These are phyloP conservation scores for Conus betulinus DNA, from an alignment of 1,140 invertebrate genomes.

Conservation along the genomic window DNA sequence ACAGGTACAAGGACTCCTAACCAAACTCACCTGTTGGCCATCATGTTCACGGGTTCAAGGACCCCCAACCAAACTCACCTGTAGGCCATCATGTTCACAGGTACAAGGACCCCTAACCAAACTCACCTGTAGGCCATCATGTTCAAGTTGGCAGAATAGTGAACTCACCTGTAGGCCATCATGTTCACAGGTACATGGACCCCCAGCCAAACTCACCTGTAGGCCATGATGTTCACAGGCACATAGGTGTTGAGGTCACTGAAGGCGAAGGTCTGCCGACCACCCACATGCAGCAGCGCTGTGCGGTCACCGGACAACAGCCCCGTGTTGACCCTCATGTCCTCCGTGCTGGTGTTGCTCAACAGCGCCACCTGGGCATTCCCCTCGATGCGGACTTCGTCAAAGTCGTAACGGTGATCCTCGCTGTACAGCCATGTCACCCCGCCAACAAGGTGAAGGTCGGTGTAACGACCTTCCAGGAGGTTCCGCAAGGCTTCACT, in stretches of 20 bases:
- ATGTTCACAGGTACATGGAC: too few relatives aligned
- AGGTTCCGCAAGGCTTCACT: constrained; percentile 42
- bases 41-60: too few relatives aligned
- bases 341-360: constrained; percentile 54
- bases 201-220: constrained; percentile 50
- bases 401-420: constrained; percentile 53
- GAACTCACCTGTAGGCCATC: too few relatives aligned
- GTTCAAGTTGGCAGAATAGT: too few relatives aligned
- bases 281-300: constrained; percentile 63
- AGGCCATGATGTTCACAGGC: constrained; percentile 64
- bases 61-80: too few relatives aligned
- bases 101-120: too few relatives aligned
- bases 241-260: constrained; percentile 61
- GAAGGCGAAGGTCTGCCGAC: constrained; percentile 59
- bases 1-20: too few relatives aligned
- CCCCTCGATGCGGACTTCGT: constrained; percentile 54
- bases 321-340: constrained; percentile 48
- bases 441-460: constrained; percentile 58
- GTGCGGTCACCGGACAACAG: constrained; percentile 58
- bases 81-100: too few relatives aligned
- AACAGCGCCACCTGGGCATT: constrained; percentile 64
- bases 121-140: too few relatives aligned
- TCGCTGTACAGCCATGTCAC: constrained; percentile 64
- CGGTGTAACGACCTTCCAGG: constrained; percentile 53
- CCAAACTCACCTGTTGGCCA: too few relatives aligned